These are phyloP conservation scores for Empis stercorea DNA, from an alignment of 2,888 invertebrate species.

Conservation along the genomic window DNA sequence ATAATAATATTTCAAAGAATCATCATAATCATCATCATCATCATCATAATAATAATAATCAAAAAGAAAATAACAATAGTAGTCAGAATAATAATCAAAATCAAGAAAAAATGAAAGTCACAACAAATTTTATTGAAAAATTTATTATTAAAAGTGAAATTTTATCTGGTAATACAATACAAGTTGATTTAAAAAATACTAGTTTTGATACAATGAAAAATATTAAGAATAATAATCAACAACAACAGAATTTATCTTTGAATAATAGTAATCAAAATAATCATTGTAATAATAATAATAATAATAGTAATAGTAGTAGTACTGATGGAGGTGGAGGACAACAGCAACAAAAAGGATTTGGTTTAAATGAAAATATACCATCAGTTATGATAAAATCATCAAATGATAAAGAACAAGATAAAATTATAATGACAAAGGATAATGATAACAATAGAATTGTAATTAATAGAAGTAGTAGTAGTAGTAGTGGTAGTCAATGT, in stretches of 20 bases:
- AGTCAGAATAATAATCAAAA: conserved; percentile 6
- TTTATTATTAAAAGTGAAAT: conserved; percentile 27
- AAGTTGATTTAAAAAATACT: neutral
- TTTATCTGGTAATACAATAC: conserved; percentile 21
- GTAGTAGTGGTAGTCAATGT: too few relatives aligned
- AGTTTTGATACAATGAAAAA: neutral
- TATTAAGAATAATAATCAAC: neutral
- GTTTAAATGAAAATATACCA: neutral
- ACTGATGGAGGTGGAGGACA: neutral
- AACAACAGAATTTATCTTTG: neutral
- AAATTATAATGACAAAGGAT: too few relatives aligned
- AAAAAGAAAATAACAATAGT: neutral
- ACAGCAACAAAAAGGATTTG: neutral
- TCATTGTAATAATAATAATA: too few relatives aligned
- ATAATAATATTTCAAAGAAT: conserved; percentile 10
- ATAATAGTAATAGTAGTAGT: neutral
- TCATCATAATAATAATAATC: neutral
- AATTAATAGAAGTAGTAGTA: too few relatives aligned
- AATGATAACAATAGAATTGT: too few relatives aligned
- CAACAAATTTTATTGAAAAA: conserved; percentile 30
- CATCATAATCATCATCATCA: neutral
- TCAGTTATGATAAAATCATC: too few relatives aligned
- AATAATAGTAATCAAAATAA: too few relatives aligned
- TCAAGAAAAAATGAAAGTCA: conserved; percentile 20
- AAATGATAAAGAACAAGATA: too few relatives aligned